Base-by-base conservation (phyloP, 2,888 invertebrate species). In the Agrotis clavis region DNA sequence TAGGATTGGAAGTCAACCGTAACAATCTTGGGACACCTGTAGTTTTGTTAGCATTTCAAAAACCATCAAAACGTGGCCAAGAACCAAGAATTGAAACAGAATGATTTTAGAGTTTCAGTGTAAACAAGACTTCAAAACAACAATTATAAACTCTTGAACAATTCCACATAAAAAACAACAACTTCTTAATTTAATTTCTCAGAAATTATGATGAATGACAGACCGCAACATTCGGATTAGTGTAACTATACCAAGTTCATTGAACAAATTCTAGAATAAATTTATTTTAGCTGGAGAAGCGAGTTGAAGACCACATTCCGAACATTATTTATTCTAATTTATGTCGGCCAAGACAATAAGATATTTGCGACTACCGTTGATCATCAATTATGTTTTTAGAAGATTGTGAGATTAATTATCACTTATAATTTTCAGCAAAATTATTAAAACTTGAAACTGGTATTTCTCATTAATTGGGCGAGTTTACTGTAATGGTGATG, bases 191-290 rank as follows among this genome's bases (percentile, higher is more conserved):
- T 67, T 63, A 21, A 67, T 60, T 74, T 79, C 67, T 30, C 19
- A 25, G 67, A 79, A 64, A 51, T 63, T 2, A 50, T 74, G 50
- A 63, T 65, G 75, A 78, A 74, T 56, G 73, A 63, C 60, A 64
- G 35, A 59, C 45, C 57, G 57, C 62, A 59, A 54, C 47, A 64
- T 41, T 74, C 13, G 19, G 47, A 56, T 48, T 56, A 19, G 48
- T 60, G 30, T 63, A 60, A 63, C 54, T 67, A 51, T 63, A 60
- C 19, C 74, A 67, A 74, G 60, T 64, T 79, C 67, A 63, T 18
- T 79, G 72, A 78, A 77, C 71, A 70, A 25, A 25, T 56, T 64
- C 19, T 56, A 72, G 72, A 64, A 78, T 76, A 41, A 71, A 56
- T 78, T 47, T n/a, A 64, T 60, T 54, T 75, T 50, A 41, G 25